Evolutionary conservation across 2,113 vertebrate species (phyloP), one percentile per base, ranked within the genome.

Genomic region (Percina caprodes): DNA sequence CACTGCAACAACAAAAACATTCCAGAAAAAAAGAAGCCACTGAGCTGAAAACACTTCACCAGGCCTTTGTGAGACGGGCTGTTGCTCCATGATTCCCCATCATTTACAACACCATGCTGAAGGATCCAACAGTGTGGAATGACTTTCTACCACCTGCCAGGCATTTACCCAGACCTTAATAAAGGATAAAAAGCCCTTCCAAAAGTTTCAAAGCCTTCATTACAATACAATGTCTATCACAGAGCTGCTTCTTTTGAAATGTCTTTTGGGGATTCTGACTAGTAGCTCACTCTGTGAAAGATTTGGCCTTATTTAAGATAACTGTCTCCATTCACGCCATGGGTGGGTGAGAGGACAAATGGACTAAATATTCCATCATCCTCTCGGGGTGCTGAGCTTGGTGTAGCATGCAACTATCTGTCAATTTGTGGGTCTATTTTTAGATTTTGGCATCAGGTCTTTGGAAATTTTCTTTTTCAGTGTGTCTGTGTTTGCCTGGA

Each of bases 381-480:
- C 55, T 67, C 71, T 71, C n/a, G 11, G 26, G 62, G 63, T 45
- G 59, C 23, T 35, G 71, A 70, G 54, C 58, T 49, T 13, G 45
- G 18, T 48, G 59, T 11, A 35, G 33, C 55, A 4, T 48, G 82
- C 55, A 6, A 12, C 74, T 56, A 52, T 79, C 69, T 61, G 48
- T 80, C 72, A 56, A 21, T 82, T 63, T 58, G 23, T 59, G 6
- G 10, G 60, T 72, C 67, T 79, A 80, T 80, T 87, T 80, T 81
- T 79, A 84, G 69, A 42, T 48, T 59, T 67, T 23, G 26, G 21
- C 45, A 8, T 54, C 49, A 72, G 46, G 55, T 69, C 69, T 52
- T 39, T 13, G 74, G 80, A 83, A 74, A 91, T 87, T 91, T 81
- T 78, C 54, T 84, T 77, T 82, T 83, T 79, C 24, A 16, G 33